Conservation (phyloP, 2,888 invertebrate species). For the Callyntrura sp. region DNA sequence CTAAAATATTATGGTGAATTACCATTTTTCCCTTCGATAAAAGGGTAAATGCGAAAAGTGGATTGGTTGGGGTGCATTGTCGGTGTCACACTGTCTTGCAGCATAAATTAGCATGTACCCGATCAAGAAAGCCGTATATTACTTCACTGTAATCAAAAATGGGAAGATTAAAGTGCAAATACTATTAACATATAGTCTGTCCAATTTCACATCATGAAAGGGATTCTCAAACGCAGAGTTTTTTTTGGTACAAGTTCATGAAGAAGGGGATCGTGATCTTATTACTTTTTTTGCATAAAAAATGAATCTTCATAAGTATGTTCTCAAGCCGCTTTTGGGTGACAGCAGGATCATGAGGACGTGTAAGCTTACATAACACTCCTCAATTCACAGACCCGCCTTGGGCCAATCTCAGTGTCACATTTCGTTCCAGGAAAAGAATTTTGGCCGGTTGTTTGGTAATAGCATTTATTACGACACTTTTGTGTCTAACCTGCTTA, state of each 20-base stretch:
- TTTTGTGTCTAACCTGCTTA: not conserved
- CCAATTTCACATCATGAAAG: not conserved
- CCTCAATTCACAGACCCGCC: not conserved
- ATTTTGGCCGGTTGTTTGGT: not conserved
- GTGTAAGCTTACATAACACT: not conserved
- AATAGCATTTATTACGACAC: not conserved
- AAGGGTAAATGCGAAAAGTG: not conserved
- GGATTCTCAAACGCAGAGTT: too few relatives aligned
- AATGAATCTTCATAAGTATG: conserved; percentile 41
- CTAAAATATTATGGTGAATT: conserved; percentile 9
- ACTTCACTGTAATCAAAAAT: conserved; percentile 34
- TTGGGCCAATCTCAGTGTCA: not conserved
- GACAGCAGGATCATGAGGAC: conserved; percentile 18
- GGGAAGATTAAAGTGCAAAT: conserved; percentile 13
- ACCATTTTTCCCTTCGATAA: conserved; percentile 31
- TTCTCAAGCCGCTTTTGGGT: conserved; percentile 16
- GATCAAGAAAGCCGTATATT: not conserved
- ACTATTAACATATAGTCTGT: conserved; percentile 16
- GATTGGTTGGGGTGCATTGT: not conserved
- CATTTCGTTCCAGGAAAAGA: conserved; percentile 32
- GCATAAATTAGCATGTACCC: not conserved
- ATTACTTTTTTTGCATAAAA: conserved; percentile 39
- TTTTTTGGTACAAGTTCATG: not conserved
- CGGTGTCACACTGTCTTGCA: not conserved
- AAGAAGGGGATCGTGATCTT: conserved; percentile 3